phyloP scores from a whole-genome alignment of 1,140 invertebrate species.

The Bombus superbus region DNA sequence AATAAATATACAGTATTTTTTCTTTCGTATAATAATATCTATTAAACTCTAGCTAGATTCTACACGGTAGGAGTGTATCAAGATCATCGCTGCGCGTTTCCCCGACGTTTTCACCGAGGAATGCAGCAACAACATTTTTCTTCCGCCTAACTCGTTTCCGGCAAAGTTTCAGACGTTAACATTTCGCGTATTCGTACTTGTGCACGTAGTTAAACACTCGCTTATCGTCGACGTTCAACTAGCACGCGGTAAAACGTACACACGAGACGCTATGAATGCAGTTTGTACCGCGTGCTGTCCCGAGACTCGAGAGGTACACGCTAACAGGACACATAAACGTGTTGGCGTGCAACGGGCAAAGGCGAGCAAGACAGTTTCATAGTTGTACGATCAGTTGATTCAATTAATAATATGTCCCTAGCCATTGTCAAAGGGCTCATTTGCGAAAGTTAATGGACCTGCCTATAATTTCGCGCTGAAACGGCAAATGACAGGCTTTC shows the following conservation, averaged over 20 bases:
- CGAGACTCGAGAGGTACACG: background rate
- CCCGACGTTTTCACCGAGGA: too few species aligned
- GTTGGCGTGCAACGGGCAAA: background rate
- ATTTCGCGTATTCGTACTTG: background rate
- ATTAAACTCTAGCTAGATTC: too few species aligned
- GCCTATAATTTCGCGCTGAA: background rate
- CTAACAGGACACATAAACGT: background rate
- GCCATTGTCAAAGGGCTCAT: background rate
- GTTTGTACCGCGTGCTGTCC: background rate
- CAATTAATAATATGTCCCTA: slow-evolving; percentile 17
- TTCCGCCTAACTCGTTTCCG: background rate
- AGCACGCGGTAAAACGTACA: background rate
- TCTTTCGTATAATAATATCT: too few species aligned
- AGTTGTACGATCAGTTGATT: background rate
- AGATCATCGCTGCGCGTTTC: too few species aligned
- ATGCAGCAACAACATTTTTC: background rate
- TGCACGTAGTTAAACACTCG: background rate
- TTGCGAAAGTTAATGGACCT: background rate
- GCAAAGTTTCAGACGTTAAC: background rate
- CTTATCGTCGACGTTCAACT: background rate
- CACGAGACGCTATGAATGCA: background rate
- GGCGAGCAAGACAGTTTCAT: slow-evolving; percentile 19
- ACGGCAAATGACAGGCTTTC: background rate
- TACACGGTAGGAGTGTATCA: too few species aligned
- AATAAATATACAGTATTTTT: too few species aligned